Conservation (phyloP, 2,797 vertebrate species). For the Phoeniculus purpureus region DNA sequence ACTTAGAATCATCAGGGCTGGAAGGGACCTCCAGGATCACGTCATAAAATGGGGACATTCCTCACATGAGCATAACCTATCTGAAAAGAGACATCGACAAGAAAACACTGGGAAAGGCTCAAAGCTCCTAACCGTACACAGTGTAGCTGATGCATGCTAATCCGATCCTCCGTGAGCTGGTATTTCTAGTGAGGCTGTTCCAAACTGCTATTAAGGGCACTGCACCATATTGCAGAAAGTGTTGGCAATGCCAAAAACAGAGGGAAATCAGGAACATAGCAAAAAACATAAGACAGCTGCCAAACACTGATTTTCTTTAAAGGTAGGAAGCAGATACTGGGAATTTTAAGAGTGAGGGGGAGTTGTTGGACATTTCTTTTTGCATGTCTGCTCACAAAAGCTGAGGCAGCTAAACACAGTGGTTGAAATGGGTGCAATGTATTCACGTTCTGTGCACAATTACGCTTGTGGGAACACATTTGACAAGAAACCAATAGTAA, state of each 20-base stretch:
- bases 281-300: constrained; percentile 35
- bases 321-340: constrained; percentile 7
- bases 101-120: constrained; percentile 6
- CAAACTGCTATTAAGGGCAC: constrained; percentile 67
- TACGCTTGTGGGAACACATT: neutral
- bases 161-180: constrained; percentile 40
- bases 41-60: neutral
- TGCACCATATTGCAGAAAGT: constrained; percentile 66
- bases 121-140: neutral
- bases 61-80: neutral
- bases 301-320: constrained; percentile 56
- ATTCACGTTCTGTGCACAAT: neutral
- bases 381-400: neutral
- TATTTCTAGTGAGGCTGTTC: constrained; percentile 35
- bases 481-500: constrained; percentile 47
- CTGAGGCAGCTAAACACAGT: neutral
- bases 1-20: too few species aligned
- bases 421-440: neutral
- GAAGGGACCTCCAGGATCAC: neutral
- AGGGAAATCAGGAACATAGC: constrained; percentile 4
- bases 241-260: constrained; percentile 56
- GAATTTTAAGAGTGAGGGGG: neutral
- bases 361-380: neutral
- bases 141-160: constrained; percentile 40
- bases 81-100: constrained; percentile 13